Base-by-base conservation (phyloP, 2,113 vertebrate genomes). In the Ceyx cyanopectus region DNA sequence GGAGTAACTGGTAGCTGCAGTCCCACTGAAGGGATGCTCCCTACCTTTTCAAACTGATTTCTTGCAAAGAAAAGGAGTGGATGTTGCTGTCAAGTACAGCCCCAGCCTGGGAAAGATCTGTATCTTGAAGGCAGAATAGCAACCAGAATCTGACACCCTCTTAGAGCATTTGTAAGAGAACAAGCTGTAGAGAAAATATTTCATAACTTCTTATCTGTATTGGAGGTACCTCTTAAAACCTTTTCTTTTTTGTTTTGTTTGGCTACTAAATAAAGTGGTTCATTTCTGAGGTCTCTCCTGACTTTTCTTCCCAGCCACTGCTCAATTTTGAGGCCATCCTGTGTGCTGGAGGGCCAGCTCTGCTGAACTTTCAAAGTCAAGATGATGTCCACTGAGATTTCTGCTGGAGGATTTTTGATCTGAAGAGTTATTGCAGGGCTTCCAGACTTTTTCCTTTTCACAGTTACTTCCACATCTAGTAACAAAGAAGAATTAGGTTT, bases 371-470 rank as follows among this genome's bases (percentile, higher is more conserved):
- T 21, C 82, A 99, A 89, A 61, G 98, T 96, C 76, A 99, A 95
- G 72, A 98, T 98, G 78, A 99, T 90, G 75, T 99, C 98, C 81
- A 99, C 95, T 3, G 98, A 98, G 96, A 99, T 98, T 32, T 95
- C 89, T 54, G 74, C n/a, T 41, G 88, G 68, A 30, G 75, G 60
- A 7, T 95, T 87, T 51, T 57, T 73, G 85, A 97, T 97, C 30
- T 85, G 58, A 63, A 98, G 94, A 19, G 98, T 99, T 93, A 99
- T 98, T 65, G 99, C 98, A 77, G 99, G 99, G 68, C 98, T 97
- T 40, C 97, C 97, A 41, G 2, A 22, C 85, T 96, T 98, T 67
- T 96, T 98, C 60, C 19, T 97, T 51, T 93, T 74, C 78, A 99
- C 14, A 12, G 3, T 24, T 75, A 98, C 95, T 34, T 89, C 96